Conservation (phyloP, 2,888 invertebrate species). For the Callosobruchus maculatus region DNA sequence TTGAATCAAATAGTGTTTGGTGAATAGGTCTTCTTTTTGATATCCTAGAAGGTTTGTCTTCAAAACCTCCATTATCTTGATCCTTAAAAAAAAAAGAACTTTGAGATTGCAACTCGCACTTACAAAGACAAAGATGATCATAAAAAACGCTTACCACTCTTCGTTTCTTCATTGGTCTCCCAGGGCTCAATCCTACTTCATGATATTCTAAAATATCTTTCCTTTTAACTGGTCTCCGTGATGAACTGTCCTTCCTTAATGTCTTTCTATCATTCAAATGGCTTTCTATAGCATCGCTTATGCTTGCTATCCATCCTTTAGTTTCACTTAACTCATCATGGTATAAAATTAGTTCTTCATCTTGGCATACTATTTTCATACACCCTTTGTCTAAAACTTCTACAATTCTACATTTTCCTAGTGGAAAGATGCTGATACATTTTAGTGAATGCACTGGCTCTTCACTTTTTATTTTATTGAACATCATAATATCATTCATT, state of each 20-base stretch:
- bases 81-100: too few species aligned
- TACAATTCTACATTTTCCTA: slow-evolving; percentile 65
- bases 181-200: slow-evolving; percentile 53
- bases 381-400: slow-evolving; percentile 58
- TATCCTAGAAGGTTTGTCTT: neutral
- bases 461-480: slow-evolving; percentile 63
- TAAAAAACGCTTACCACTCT: slow-evolving; percentile 16
- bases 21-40: neutral
- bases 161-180: slow-evolving; percentile 50
- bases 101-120: too few species aligned
- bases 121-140: too few species aligned
- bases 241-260: slow-evolving; percentile 61
- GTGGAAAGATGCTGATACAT: slow-evolving; percentile 65
- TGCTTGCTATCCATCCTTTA: slow-evolving; percentile 56
- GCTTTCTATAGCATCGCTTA: slow-evolving; percentile 56
- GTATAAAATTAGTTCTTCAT: slow-evolving; percentile 57
- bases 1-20: neutral
- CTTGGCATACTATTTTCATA: slow-evolving; percentile 59
- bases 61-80: neutral
- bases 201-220: slow-evolving; percentile 56
- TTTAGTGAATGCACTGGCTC: slow-evolving; percentile 58
- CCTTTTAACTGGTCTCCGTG: slow-evolving; percentile 57
- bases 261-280: slow-evolving; percentile 59
- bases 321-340: slow-evolving; percentile 54
- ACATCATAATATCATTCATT: slow-evolving; percentile 70